phyloP scores from a whole-genome alignment of 2,797 vertebrate species.

The Helarctos malayanus region DNA sequence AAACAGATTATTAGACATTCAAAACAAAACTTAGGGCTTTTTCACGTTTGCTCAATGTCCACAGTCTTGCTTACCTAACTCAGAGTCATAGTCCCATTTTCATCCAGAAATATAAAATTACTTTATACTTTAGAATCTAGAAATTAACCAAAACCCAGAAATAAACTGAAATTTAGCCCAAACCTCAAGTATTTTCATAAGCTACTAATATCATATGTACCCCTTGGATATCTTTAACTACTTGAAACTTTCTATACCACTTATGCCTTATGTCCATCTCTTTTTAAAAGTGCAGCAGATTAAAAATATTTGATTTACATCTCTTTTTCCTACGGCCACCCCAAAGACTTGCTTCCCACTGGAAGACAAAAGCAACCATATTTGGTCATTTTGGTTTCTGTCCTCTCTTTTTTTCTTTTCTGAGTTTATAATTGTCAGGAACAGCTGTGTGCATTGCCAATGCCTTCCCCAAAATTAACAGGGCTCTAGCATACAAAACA shows the following conservation, averaged over 20 bases:
- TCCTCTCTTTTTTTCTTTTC: slow-evolving; percentile 54
- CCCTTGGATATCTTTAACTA: slow-evolving; percentile 39
- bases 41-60: background rate
- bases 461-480: slow-evolving; percentile 86
- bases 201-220: slow-evolving; percentile 25
- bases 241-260: slow-evolving; percentile 36
- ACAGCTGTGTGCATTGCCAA: slow-evolving; percentile 81
- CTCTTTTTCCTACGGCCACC: slow-evolving; percentile 50
- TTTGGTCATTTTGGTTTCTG: slow-evolving; percentile 84
- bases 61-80: background rate
- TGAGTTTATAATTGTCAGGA: slow-evolving; percentile 84
- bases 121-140: background rate
- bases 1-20: background rate
- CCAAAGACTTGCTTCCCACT: slow-evolving; percentile 74
- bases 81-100: slow-evolving; percentile 30
- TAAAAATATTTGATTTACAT: slow-evolving; percentile 74
- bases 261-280: background rate
- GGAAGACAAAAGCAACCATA: slow-evolving; percentile 80
- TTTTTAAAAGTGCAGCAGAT: slow-evolving; percentile 55
- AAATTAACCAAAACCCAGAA: slow-evolving; percentile 52
- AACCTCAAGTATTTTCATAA: slow-evolving; percentile 62
- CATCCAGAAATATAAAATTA: slow-evolving; percentile 66
- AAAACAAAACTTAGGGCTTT: slow-evolving; percentile 37
- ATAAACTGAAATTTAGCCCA: slow-evolving; percentile 13
- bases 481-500: slow-evolving; percentile 86